phyloP scores from a whole-genome alignment of 1,140 invertebrate genomes.

The Drosophila triauraria region DNA sequence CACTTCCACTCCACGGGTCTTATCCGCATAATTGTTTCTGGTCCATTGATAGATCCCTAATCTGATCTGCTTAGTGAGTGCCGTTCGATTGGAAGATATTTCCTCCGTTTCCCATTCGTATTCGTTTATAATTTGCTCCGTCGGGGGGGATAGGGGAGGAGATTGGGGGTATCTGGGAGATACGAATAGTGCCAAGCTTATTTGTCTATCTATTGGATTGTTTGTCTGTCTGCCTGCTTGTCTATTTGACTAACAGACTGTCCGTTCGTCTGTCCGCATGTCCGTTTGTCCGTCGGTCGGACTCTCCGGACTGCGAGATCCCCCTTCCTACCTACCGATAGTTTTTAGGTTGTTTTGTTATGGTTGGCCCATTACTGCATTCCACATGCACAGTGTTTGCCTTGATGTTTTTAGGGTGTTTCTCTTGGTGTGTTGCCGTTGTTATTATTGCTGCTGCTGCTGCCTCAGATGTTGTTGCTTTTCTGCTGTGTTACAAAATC shows the following conservation, averaged over 20 bases:
- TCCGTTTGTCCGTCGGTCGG: constrained; percentile 39
- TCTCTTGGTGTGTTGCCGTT: constrained; percentile 62
- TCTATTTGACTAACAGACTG: constrained; percentile 62
- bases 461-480: constrained; percentile 29
- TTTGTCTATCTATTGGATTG: constrained; percentile 78
- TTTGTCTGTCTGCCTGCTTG: constrained; percentile 51
- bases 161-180: constrained; percentile 61
- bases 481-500: constrained; percentile 72
- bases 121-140: constrained; percentile 45
- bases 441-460: constrained; percentile 37
- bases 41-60: constrained; percentile 56
- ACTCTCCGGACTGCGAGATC: neutral
- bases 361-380: constrained; percentile 80
- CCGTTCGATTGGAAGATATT: constrained; percentile 55
- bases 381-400: constrained; percentile 80
- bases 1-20: constrained; percentile 36
- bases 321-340: neutral
- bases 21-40: constrained; percentile 51
- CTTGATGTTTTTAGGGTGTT: constrained; percentile 82
- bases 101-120: constrained; percentile 14
- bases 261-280: constrained; percentile 42
- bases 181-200: constrained; percentile 66
- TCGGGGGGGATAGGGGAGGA: constrained; percentile 3
- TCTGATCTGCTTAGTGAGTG: constrained; percentile 55
- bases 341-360: constrained; percentile 65